Evolutionary conservation across 2,888 invertebrate genomes (phyloP), one percentile per base, ranked within the genome.

Genomic region (Aphidius colemani): DNA sequence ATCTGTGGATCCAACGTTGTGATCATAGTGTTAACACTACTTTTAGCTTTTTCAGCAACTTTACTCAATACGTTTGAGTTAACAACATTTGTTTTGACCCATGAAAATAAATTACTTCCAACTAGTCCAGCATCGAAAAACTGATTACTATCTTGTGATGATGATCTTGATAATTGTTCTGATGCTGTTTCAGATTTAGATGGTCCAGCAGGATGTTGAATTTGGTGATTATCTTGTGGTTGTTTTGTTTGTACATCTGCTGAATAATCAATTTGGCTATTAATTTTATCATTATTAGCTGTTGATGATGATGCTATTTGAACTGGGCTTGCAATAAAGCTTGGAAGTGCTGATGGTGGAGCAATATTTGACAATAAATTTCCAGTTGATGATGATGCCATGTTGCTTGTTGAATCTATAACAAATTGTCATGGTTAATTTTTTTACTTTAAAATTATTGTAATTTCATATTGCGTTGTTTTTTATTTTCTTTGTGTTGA

Each of bases 1-100:
- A 94, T 95, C 80, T 94, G 94, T 11, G 94, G 94, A 81, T 95
- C 94, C 39, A 95, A 83, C 7, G 94, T 94, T 8, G 93, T 94
- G 61, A 95, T 93, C 87, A 95, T 90, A 0, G 91, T 88, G 78
- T 94, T 93, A 0, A 94, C 90, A 1, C 93, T 93, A 74, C 85
- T 91, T 84, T 91, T 90, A 0, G 91, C 91, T 71, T 89, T 90
- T 75, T 91, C 90, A 0, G 90, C 90, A 8, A 92, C 89, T 74
- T 87, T 86, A 56, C 88, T 88, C 44, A 91, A 79, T 1, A 90
- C 83, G 7, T 85, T 86, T 7, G 88, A 88, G 40, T 85, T 85
- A 0, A 88, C 84, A 2, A 91, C 89, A 0, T 90, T 90, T 11
- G 88, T 89, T 76, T 88, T 89, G 77, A 91, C 86, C 89, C 91